phyloP scores from a whole-genome alignment of 2,888 invertebrate species.

The Apocheima hispidaria region DNA sequence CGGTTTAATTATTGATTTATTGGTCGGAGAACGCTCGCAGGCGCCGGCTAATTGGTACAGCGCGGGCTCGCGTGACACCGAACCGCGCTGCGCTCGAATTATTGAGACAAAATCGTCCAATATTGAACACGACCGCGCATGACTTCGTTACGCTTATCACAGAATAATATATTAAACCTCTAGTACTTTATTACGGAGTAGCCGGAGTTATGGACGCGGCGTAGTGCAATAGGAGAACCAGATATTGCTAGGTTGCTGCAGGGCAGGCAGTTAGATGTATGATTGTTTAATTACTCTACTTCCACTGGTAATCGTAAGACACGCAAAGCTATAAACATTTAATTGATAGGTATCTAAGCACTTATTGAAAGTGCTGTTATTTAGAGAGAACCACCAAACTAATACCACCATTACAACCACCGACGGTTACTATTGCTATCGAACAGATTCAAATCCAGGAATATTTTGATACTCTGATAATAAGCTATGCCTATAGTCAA shows the following conservation, averaged over 20 bases:
- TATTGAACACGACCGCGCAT: constrained; percentile 71
- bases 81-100: constrained; percentile 64
- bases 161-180: constrained; percentile 41
- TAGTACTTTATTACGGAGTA: constrained; percentile 34
- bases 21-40: constrained; percentile 65
- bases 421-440: no score
- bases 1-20: constrained; percentile 86
- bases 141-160: constrained; percentile 72
- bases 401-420: no score
- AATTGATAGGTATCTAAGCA: constrained; percentile 9
- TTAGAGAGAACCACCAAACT: no score
- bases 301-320: constrained; percentile 33
- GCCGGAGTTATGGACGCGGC: constrained; percentile 28
- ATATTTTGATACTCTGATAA: background rate
- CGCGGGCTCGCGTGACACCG: constrained; percentile 79
- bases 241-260: constrained; percentile 37
- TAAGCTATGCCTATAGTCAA: constrained; percentile 3
- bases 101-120: constrained; percentile 79
- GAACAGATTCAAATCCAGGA: no score
- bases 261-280: constrained; percentile 40
- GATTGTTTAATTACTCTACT: constrained; percentile 46
- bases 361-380: constrained; percentile 24
- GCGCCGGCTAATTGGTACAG: constrained; percentile 80
- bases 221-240: constrained; percentile 27
- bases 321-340: constrained; percentile 34